phyloP scores from a whole-genome alignment of 2,888 invertebrate genomes.

The Idaea straminata region DNA sequence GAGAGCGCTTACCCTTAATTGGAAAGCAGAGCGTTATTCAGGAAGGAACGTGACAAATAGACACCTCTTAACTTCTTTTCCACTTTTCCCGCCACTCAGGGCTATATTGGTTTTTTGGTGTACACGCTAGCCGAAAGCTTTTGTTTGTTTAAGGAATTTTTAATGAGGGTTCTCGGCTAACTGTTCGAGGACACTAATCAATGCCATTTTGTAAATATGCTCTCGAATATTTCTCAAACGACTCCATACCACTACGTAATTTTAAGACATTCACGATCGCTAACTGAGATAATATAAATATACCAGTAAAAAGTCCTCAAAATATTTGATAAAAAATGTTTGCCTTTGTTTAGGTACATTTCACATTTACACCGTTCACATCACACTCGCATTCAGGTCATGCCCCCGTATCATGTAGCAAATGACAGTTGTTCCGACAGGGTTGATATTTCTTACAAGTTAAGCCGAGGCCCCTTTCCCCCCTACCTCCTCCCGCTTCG shows the following conservation, averaged over 20 bases:
- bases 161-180: slow-evolving; percentile 56
- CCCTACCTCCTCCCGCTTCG: slow-evolving; percentile 52
- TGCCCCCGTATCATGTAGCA: neutral
- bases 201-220: slow-evolving; percentile 26
- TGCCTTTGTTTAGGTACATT: neutral
- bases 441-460: slow-evolving; percentile 62
- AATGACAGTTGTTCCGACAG: slow-evolving; percentile 27
- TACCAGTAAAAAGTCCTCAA: neutral
- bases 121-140: slow-evolving; percentile 62
- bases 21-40: slow-evolving; percentile 79
- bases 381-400: neutral
- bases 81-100: slow-evolving; percentile 68
- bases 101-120: slow-evolving; percentile 75
- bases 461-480: slow-evolving; percentile 21
- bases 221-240: neutral
- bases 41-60: slow-evolving; percentile 80
- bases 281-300: neutral
- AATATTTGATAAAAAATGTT: neutral
- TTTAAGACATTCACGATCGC: neutral
- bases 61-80: slow-evolving; percentile 81
- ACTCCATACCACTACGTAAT: neutral
- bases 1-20: slow-evolving; percentile 80
- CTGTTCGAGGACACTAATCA: slow-evolving; percentile 32
- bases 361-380: neutral
- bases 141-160: slow-evolving; percentile 73